phyloP scores from a whole-genome alignment of 2,797 vertebrate genomes.

The Borostomias antarcticus region DNA sequence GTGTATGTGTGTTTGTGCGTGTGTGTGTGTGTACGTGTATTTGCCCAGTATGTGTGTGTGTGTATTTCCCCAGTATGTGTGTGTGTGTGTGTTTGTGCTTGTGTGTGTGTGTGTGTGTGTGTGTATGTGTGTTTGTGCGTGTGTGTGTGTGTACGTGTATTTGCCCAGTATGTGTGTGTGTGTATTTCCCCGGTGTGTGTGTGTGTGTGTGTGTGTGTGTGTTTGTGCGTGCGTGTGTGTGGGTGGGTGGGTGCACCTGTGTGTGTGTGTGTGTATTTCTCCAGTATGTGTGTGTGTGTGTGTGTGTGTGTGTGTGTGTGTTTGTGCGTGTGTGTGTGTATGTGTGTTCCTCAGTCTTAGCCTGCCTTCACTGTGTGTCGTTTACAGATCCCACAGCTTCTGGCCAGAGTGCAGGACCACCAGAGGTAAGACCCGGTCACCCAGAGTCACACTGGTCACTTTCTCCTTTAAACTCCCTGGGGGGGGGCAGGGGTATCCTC shows the following conservation, averaged over 20 bases:
- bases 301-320: slow-evolving; percentile 1
- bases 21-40: too few relatives aligned
- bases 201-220: not conserved
- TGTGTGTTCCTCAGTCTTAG: slow-evolving; percentile 44
- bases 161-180: not conserved
- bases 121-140: not conserved
- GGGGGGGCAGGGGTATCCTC: slow-evolving; percentile 4
- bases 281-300: slow-evolving; percentile 1
- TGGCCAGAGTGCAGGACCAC: slow-evolving; percentile 61
- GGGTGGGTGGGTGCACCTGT: too few relatives aligned
- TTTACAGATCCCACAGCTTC: slow-evolving; percentile 71
- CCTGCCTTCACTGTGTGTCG: slow-evolving; percentile 57
- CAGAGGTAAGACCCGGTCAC: slow-evolving; percentile 74
- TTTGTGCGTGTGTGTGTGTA: slow-evolving; percentile 10
- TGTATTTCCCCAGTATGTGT: slow-evolving; percentile 4
- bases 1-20: not conserved
- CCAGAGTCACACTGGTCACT: slow-evolving; percentile 40
- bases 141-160: not conserved
- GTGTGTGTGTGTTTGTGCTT: slow-evolving; percentile 10
- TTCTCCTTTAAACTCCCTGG: slow-evolving; percentile 37
- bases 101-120: not conserved
- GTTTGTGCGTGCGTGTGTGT: too few relatives aligned
- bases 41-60: slow-evolving; percentile 1
- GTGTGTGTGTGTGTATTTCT: too few relatives aligned
- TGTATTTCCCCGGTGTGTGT: not conserved